These are phyloP conservation scores for Elaphurus davidianus DNA, from an alignment of 2,113 vertebrate genomes.

Conservation along the genomic window DNA sequence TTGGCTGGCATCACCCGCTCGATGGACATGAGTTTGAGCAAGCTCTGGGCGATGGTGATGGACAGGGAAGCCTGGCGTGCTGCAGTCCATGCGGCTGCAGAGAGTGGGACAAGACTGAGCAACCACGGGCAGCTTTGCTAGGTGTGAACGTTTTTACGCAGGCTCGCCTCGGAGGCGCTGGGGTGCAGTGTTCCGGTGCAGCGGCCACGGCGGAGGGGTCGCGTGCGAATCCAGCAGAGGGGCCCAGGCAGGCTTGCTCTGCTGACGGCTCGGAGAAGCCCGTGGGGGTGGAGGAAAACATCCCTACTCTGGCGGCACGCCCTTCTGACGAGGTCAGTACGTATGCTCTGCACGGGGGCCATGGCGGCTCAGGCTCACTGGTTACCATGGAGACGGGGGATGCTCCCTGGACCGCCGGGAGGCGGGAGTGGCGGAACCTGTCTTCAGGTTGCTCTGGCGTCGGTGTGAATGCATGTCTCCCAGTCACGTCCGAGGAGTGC, in stretches of 20 bases:
- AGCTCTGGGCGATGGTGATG: neutral
- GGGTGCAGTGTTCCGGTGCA: fast-evolving
- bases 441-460: too few relatives aligned
- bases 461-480: neutral
- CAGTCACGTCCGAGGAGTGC: neutral
- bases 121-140: fast-evolving
- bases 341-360: fast-evolving
- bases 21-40: neutral
- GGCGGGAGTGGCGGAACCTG: fast-evolving
- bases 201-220: fast-evolving
- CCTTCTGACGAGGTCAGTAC: neutral
- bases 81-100: neutral
- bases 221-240: fast-evolving
- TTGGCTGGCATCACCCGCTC: neutral
- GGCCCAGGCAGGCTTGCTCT: neutral
- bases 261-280: neutral
- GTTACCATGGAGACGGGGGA: neutral
- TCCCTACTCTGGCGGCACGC: fast-evolving
- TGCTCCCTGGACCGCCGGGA: neutral
- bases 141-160: fast-evolving
- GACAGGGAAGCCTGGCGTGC: neutral
- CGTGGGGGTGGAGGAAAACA: fast-evolving
- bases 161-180: fast-evolving
- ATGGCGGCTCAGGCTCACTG: fast-evolving
- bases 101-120: neutral